Base-by-base conservation (phyloP, 2,113 vertebrate genomes). In the Elaphurus davidianus region DNA sequence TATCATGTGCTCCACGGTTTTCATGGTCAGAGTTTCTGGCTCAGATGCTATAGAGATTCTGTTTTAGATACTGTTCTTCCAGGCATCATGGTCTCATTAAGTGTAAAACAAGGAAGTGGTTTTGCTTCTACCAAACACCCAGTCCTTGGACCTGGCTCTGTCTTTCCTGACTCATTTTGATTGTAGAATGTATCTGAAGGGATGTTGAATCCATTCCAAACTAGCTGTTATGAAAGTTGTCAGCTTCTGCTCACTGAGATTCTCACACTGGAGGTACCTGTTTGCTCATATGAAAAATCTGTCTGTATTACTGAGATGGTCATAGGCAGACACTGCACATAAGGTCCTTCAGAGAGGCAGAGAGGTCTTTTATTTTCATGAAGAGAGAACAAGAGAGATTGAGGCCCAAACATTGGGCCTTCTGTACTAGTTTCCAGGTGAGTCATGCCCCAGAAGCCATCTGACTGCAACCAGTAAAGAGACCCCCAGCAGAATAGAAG, bases 1-100 rank as follows among this genome's bases (percentile, higher is more conserved):
- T 78, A 30, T 78, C 27, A 5, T 0, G 1, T 28, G 14, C 7
- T 78, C 74, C 74, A 17, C 0, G 2, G 74, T 78, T 47, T 47
- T 28, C 74, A 78, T 47, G 43, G 43, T 47, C 74, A 47, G 43
- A 28, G 27, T 78, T 78, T 78, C 43, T 47, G 47, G 27, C 27
- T 78, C 74, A 17, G 43, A 78, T 47, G 74, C 74, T 47, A 28
- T 43, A 47, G 13, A 28, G 14, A 47, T 78, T 30, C 74, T 30
- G 8, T 78, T 78, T 78, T 47, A 47, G 25, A 78, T 47, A 28
- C 43, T 1, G 0, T 78, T 78, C 7, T 15, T 47, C 74, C 43
- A 47, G 45, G 27, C 3, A 15, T 78, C 74, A 78, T 47, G 74
- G 74, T 45, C 43, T 78, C 74, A 45, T 30, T 47, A 78, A 45